These are phyloP conservation scores for Phasianus colchicus DNA, from an alignment of 2,113 vertebrate genomes.

Conservation along the genomic window DNA sequence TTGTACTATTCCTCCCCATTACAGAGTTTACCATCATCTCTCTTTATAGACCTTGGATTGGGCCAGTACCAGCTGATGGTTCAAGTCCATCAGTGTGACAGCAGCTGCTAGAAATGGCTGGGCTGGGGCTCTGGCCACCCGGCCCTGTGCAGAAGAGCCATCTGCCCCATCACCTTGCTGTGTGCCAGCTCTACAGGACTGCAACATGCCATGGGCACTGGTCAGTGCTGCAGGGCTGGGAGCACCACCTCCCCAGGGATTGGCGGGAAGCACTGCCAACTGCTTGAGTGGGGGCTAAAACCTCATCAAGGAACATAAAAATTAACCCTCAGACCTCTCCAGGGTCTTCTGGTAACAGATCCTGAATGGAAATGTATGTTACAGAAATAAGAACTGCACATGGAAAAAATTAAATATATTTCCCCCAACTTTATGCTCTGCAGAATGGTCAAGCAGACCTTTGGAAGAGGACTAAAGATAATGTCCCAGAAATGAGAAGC, in stretches of 20 bases:
- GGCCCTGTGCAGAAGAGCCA: not conserved
- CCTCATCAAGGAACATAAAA: fast-evolving
- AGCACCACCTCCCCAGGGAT: not conserved
- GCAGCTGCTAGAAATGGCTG: not conserved
- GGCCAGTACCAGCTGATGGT: not conserved
- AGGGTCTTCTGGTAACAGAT: not conserved
- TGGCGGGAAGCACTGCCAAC: not conserved
- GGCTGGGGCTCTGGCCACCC: not conserved
- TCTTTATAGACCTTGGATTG: conserved; percentile 35
- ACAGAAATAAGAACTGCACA: not conserved
- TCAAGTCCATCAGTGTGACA: not conserved
- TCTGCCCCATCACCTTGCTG: not conserved
- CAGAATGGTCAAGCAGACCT: not conserved
- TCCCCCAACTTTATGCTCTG: not conserved
- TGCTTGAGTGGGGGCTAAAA: not conserved
- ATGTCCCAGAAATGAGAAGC: conserved; percentile 4
- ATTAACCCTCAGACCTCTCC: not conserved
- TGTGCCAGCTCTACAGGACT: not conserved
- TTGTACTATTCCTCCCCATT: not conserved
- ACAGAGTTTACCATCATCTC: not conserved
- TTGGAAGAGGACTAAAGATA: not conserved
- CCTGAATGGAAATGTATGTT: not conserved
- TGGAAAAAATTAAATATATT: not conserved
- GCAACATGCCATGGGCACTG: fast-evolving
- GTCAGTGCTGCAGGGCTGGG: fast-evolving